These are phyloP conservation scores for Paedocypris sp. DNA, from an alignment of 2,113 vertebrate genomes.

Conservation along the genomic window DNA sequence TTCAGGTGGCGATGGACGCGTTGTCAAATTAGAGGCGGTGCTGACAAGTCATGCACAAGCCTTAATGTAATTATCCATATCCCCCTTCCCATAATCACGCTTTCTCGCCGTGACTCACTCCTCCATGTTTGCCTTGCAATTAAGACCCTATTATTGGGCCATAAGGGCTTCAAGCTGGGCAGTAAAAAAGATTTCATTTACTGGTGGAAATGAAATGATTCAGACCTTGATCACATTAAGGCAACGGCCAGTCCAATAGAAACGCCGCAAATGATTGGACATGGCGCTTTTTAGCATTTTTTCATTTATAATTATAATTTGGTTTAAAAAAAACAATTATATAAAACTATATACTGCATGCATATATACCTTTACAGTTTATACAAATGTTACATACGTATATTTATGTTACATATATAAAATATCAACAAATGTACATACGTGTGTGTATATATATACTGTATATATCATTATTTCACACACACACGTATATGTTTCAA, in stretches of 20 bases:
- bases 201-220: not conserved
- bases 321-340: too few species aligned
- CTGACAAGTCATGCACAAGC: constrained; percentile 32
- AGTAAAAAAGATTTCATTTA: constrained; percentile 7
- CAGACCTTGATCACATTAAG: not conserved
- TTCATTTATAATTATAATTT: too few species aligned
- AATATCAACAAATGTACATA: too few species aligned
- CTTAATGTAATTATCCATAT: constrained; percentile 32
- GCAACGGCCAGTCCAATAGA: not conserved
- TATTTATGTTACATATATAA: too few species aligned
- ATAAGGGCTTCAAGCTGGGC: constrained; percentile 1
- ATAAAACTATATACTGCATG: too few species aligned
- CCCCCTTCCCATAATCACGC: constrained; percentile 33
- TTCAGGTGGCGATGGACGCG: not conserved
- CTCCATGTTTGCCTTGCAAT: constrained; percentile 18
- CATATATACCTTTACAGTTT: too few species aligned
- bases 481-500: too few species aligned
- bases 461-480: too few species aligned
- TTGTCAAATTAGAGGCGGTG: constrained; percentile 22
- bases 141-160: constrained; percentile 40
- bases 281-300: too few species aligned
- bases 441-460: too few species aligned
- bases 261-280: too few species aligned
- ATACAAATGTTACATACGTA: too few species aligned
- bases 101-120: not conserved